Conservation (phyloP, 2,888 invertebrate genomes). For the Drosophila bunnanda region DNA sequence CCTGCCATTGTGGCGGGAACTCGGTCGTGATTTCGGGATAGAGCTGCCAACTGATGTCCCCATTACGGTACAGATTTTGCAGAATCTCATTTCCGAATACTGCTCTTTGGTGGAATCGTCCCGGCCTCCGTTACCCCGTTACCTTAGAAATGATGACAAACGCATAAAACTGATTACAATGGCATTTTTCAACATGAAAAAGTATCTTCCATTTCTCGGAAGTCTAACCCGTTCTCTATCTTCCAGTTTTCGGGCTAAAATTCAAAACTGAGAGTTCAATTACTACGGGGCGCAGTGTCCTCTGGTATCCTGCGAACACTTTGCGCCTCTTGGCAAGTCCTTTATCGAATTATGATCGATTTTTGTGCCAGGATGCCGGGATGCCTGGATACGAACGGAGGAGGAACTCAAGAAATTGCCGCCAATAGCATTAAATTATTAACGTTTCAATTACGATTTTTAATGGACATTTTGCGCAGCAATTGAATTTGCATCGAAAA, state of each 20-base stretch:
- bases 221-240: slow-evolving; percentile 12
- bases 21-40: slow-evolving; percentile 40
- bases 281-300: background rate
- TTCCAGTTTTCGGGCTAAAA: slow-evolving; percentile 7
- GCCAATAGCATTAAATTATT: slow-evolving; percentile 77
- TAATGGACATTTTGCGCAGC: slow-evolving; percentile 66
- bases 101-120: slow-evolving; percentile 12
- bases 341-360: slow-evolving; percentile 77
- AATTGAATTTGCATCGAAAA: slow-evolving; percentile 58
- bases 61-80: slow-evolving; percentile 38
- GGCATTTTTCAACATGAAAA: slow-evolving; percentile 23
- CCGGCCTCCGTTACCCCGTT: background rate
- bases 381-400: slow-evolving; percentile 2
- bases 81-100: slow-evolving; percentile 41
- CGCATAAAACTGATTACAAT: slow-evolving; percentile 32
- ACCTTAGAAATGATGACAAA: slow-evolving; percentile 34
- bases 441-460: slow-evolving; percentile 71
- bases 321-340: slow-evolving; percentile 40
- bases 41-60: slow-evolving; percentile 54
- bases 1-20: slow-evolving; percentile 46
- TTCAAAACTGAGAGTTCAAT: slow-evolving; percentile 13
- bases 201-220: slow-evolving; percentile 6
- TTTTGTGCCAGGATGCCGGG: slow-evolving; percentile 43
- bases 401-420: slow-evolving; percentile 56
- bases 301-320: slow-evolving; percentile 1